Base-by-base conservation (phyloP, 2,797 vertebrate species). In the Lutjanus campechanus region DNA sequence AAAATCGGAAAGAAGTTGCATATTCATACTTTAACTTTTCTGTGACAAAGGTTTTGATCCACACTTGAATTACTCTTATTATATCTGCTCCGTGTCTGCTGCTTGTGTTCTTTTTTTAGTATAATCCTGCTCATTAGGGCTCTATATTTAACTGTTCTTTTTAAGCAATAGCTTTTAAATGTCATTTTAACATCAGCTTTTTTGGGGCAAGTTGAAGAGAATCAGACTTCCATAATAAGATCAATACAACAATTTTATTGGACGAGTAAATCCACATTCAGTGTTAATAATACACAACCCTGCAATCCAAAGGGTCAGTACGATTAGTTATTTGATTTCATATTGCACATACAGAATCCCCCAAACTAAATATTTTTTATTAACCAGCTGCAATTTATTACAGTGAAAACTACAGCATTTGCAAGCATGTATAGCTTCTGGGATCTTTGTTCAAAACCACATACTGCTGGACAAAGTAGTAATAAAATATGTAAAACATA, bases 81-180 rank as follows among this genome's bases (percentile, higher is more conserved):
- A 10, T 44, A 61, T 73, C 53, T 73, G 19, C 46, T 19, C 62
- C 51, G 15, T 19, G 41, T 36, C 36, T 5, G 29, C 29, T 72
- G 46, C 56, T 47, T 75, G 36, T 78, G 62, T 76, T 78, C 62
- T 72, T 71, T 71, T 73, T 74, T 68, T 65, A 46, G 51, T 83
- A 76, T 67, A 65, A 58, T 88, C 66, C 59, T 69, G 54, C 50
- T 79, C 68, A 83, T 58, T 19, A 70, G 25, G 17, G 41, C 56
- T 77, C 87, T 85, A 83, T 83, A 85, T 87, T 82, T 89, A 79
- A 79, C 80, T 64, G 25, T 41, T 81, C 61, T 81, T 73, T 78
- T 60, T 29, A 50, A 77, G 50, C 22, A 19, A 7, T 54, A 50
- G 41, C 59, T 46, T 51, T 58, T 51, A 62, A 10, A 17, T 62